Evolutionary conservation across 2,888 invertebrate genomes (phyloP).

Genomic region (Trachelus iudaicus): DNA sequence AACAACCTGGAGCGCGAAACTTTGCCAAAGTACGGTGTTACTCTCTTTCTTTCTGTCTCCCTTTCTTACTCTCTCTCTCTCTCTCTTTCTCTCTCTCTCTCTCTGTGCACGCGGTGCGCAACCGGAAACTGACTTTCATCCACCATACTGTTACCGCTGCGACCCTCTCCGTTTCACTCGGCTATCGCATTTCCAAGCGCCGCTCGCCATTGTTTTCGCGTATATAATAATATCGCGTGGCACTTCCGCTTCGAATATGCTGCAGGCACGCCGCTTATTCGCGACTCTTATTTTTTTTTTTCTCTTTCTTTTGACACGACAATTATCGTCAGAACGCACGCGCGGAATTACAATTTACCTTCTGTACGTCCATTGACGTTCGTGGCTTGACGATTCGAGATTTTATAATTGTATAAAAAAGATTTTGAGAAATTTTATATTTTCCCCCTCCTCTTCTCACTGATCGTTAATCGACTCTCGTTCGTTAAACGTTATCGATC

Average conservation of each 20-base stretch:
- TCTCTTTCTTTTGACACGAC: not conserved
- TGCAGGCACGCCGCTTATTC: not conserved
- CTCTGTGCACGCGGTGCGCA: too few species aligned
- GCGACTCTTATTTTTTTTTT: not conserved
- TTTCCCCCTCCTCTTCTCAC: too few species aligned
- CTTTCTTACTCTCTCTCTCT: too few species aligned
- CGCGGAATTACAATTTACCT: not conserved
- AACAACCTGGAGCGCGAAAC: too few species aligned
- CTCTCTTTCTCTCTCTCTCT: too few species aligned
- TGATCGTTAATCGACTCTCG: too few species aligned
- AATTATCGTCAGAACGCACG: too few species aligned
- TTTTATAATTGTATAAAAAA: not conserved
- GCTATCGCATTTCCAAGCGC: not conserved
- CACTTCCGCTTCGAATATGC: not conserved
- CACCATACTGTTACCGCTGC: not conserved
- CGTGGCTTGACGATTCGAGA: not conserved
- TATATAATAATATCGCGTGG: not conserved
- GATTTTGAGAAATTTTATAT: not conserved
- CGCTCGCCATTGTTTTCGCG: not conserved
- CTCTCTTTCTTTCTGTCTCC: too few species aligned
- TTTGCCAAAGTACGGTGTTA: too few species aligned
- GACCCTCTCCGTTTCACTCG: not conserved
- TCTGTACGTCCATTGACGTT: not conserved
- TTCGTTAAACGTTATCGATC: too few species aligned
- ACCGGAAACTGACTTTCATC: not conserved